Conservation (phyloP, 2,888 invertebrate genomes). For the Brachylomia viminalis region DNA sequence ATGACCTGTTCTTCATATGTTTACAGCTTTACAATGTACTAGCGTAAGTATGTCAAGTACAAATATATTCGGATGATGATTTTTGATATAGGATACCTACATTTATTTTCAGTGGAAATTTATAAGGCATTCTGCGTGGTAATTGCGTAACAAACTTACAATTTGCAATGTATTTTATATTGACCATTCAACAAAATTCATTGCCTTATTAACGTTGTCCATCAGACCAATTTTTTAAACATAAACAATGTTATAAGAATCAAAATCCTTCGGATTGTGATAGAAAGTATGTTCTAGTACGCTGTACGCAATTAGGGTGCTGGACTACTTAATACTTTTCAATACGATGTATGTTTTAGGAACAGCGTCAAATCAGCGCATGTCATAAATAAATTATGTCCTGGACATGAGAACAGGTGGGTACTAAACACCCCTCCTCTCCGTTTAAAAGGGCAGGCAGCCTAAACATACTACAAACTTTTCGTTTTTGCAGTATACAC, state of each 20-base stretch:
- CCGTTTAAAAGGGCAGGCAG: not conserved
- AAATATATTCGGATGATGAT: too few relatives aligned
- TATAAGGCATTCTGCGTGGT: too few relatives aligned
- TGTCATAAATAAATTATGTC: slow-evolving; percentile 16
- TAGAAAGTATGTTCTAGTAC: too few relatives aligned
- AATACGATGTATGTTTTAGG: slow-evolving; percentile 15
- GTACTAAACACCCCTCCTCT: not conserved
- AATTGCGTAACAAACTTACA: too few relatives aligned
- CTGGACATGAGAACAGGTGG: slow-evolving; percentile 7
- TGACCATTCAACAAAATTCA: too few relatives aligned
- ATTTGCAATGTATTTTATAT: too few relatives aligned
- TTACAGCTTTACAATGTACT: slow-evolving; percentile 92
- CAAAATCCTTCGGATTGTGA: too few relatives aligned
- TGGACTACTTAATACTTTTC: not conserved
- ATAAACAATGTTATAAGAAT: too few relatives aligned
- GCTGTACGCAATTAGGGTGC: too few relatives aligned
- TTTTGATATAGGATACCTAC: not conserved
- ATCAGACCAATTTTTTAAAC: too few relatives aligned
- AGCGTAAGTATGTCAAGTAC: slow-evolving; percentile 83
- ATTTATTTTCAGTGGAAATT: not conserved
- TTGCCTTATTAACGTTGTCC: too few relatives aligned
- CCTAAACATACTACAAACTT: not conserved
- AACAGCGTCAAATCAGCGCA: slow-evolving; percentile 16
- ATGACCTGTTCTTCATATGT: slow-evolving; percentile 93
- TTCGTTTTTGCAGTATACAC: slow-evolving; percentile 67